Evolutionary conservation across 2,113 vertebrate species (phyloP).

Genomic region (Benitochromis conjunctus): DNA sequence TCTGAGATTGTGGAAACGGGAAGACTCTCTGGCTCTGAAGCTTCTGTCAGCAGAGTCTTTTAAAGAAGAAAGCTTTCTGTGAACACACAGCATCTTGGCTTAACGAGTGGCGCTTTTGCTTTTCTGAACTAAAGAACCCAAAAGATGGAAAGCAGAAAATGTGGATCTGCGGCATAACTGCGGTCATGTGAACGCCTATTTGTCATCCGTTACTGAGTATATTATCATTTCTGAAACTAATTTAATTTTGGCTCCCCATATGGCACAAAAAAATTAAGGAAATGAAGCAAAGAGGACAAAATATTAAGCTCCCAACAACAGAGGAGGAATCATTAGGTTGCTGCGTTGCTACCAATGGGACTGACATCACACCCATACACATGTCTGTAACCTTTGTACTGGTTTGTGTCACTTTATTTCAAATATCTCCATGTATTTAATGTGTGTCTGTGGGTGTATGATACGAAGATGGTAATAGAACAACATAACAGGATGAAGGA

Average conservation of each 20-base stretch:
- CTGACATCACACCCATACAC: not conserved
- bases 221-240: not conserved
- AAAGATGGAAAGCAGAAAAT: not conserved
- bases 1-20: slow-evolving; percentile 11
- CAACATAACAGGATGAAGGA: not conserved
- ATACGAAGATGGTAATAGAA: not conserved
- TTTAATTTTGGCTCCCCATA: not conserved
- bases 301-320: not conserved
- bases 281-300: not conserved
- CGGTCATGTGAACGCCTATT: not conserved
- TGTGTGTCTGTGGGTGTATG: not conserved
- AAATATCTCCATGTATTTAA: not conserved
- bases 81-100: not conserved
- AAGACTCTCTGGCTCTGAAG: not conserved
- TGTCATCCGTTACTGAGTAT: not conserved
- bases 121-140: not conserved
- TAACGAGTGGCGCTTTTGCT: not conserved
- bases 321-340: not conserved
- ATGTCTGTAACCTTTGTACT: not conserved
- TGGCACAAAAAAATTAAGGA: not conserved
- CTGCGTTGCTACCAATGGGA: not conserved
- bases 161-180: not conserved
- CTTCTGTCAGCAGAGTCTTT: not conserved
- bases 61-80: not conserved
- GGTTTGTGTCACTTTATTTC: not conserved